Percentiles rank a stretch among this genome's conserved stretches.
Conservation (phyloP, 2,797 vertebrate species). For the Chlorospingus flavigularis region DNA sequence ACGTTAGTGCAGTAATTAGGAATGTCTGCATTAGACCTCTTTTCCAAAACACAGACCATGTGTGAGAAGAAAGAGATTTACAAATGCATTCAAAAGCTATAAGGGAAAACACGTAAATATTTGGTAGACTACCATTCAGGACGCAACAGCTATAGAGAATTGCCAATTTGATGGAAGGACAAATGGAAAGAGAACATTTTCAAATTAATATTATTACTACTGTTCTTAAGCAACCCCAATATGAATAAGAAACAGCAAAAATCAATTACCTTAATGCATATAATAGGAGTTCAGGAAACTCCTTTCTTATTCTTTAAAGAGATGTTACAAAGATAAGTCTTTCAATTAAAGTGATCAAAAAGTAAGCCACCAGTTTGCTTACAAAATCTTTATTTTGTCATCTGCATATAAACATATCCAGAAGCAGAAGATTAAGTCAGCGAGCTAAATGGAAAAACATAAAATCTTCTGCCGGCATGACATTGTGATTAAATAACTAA, state of each 20-base stretch:
- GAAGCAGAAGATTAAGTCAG: slow-evolving; percentile 8
- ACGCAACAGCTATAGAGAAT: neutral
- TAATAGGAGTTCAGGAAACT: neutral
- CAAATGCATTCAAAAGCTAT: neutral
- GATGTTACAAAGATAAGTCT: neutral
- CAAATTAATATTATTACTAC: neutral
- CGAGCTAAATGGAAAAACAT: neutral
- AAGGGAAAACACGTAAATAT: slow-evolving; percentile 6
- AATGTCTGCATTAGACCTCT: neutral
- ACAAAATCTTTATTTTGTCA: slow-evolving; percentile 22
- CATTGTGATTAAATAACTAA: slow-evolving; percentile 20
- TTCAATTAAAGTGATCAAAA: neutral
- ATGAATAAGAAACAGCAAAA: neutral
- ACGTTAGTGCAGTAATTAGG: neutral
- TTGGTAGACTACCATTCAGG: neutral
- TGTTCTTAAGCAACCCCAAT: neutral
- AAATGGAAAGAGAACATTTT: neutral
- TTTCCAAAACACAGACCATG: neutral
- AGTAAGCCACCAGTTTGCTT: neutral
- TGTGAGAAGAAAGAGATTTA: neutral
- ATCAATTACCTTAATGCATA: neutral
- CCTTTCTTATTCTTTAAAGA: neutral
- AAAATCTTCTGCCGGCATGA: neutral
- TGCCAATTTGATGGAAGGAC: neutral
- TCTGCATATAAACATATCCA: slow-evolving; percentile 32